Percentiles rank a stretch among this genome's conserved stretches.
These are phyloP conservation scores for Osmerus eperlanus DNA, from an alignment of 2,113 vertebrate genomes.

Conservation along the genomic window DNA sequence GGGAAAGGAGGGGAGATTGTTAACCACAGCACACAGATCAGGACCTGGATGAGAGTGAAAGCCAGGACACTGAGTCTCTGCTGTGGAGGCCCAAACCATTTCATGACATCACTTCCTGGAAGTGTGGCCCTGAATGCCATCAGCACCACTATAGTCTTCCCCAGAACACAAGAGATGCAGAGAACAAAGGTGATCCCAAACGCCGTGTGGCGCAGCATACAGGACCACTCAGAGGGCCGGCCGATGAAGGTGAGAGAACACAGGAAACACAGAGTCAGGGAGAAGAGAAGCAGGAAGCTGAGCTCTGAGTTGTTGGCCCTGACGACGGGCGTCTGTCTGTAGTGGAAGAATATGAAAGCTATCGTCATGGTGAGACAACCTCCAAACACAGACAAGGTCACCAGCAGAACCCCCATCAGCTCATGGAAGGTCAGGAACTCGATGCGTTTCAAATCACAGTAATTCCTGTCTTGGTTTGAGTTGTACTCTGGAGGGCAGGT, in stretches of 20 bases:
- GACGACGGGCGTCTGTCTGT: conserved; percentile 71
- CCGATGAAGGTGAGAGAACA: conserved; percentile 71
- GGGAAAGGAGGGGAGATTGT: conserved; percentile 66
- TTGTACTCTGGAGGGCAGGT: conserved; percentile 73
- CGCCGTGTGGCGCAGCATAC: conserved; percentile 70
- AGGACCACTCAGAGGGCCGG: conserved; percentile 71
- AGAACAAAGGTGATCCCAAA: conserved; percentile 72
- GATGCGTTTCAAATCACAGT: conserved; percentile 69
- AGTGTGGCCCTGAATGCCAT: conserved; percentile 68
- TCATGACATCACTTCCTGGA: conserved; percentile 65
- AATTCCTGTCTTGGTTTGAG: conserved; percentile 66
- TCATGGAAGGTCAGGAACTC: conserved; percentile 72
- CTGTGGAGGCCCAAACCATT: conserved; percentile 69
- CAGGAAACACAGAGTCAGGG: conserved; percentile 71
- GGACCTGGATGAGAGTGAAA: conserved; percentile 65
- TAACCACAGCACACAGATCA: conserved; percentile 68
- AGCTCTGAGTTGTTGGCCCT: conserved; percentile 74
- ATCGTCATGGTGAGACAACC: conserved; percentile 64
- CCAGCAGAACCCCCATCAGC: conserved; percentile 69
- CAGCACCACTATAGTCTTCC: conserved; percentile 68
- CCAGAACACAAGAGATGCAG: conserved; percentile 67
- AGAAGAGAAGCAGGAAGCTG: conserved; percentile 73
- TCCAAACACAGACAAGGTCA: conserved; percentile 67
- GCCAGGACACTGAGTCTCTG: conserved; percentile 64
- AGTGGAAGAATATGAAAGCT: conserved; percentile 69